Conservation (phyloP, 2,888 invertebrate genomes). For the Capitulum mitella region DNA sequence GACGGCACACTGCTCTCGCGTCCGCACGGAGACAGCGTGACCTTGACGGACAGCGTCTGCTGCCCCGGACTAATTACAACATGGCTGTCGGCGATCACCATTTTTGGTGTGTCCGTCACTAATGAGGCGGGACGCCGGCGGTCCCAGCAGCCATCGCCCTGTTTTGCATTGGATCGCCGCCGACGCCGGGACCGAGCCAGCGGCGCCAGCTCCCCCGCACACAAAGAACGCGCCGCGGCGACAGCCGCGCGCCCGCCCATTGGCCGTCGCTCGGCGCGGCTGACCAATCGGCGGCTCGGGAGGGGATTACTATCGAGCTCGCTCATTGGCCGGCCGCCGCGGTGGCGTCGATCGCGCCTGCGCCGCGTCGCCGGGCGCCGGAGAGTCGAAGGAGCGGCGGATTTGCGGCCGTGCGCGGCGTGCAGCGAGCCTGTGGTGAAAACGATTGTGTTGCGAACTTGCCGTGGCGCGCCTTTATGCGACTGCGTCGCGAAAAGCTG, state of each 20-base stretch:
- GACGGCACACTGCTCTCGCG: no score
- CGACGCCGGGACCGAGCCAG: not conserved
- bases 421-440: not conserved
- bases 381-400: not conserved
- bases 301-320: not conserved
- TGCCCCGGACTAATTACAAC: not conserved
- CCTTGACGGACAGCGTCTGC: no score
- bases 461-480: not conserved
- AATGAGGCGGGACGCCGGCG: conserved; percentile 5
- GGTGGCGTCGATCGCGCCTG: not conserved
- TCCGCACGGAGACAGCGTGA: no score
- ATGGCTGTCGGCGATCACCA: conserved; percentile 14
- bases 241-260: not conserved
- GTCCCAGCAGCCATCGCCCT: not conserved
- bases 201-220: not conserved
- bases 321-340: not conserved
- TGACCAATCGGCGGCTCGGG: not conserved
- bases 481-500: not conserved
- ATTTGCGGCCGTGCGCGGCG: not conserved
- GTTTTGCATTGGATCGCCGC: conserved; percentile 14
- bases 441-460: not conserved
- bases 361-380: not conserved
- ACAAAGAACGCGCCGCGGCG: not conserved
- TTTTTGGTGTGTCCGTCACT: not conserved
- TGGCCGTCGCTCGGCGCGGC: not conserved